Evolutionary conservation across 2,113 vertebrate genomes (phyloP).

Genomic region (Gorsachius goisagi): DNA sequence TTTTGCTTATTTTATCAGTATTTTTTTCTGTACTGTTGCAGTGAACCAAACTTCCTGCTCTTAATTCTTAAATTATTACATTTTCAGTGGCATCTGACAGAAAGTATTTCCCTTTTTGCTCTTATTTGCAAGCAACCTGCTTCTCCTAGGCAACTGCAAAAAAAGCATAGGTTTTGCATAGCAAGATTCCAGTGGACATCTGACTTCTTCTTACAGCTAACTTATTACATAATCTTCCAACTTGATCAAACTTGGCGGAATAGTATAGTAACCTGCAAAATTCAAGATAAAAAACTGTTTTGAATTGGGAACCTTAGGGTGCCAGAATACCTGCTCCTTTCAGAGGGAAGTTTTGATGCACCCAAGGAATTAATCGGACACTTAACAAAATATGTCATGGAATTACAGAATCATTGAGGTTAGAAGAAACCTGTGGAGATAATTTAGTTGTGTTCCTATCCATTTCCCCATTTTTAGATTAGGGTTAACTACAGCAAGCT

Average conservation of each 20-base stretch:
- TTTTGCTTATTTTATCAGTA: background rate
- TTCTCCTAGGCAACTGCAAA: background rate
- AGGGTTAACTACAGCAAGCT: background rate
- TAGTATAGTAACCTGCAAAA: background rate
- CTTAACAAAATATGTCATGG: background rate
- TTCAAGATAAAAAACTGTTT: background rate
- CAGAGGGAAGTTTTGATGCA: background rate
- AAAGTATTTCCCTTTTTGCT: constrained; percentile 1
- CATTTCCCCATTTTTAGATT: background rate
- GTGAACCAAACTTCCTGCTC: background rate
- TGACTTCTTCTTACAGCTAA: background rate
- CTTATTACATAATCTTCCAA: background rate
- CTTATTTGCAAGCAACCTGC: background rate
- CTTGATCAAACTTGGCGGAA: background rate
- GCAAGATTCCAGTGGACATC: background rate
- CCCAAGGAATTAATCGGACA: background rate
- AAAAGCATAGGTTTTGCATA: background rate
- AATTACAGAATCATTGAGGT: background rate
- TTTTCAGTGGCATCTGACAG: background rate
- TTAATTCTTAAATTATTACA: background rate
- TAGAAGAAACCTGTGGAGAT: background rate
- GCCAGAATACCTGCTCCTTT: background rate
- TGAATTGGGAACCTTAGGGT: background rate
- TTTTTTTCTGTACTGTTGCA: background rate
- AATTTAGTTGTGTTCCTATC: background rate